These are phyloP conservation scores for Cryptocephalus moraei DNA, from an alignment of 2,888 invertebrate genomes.

Conservation along the genomic window DNA sequence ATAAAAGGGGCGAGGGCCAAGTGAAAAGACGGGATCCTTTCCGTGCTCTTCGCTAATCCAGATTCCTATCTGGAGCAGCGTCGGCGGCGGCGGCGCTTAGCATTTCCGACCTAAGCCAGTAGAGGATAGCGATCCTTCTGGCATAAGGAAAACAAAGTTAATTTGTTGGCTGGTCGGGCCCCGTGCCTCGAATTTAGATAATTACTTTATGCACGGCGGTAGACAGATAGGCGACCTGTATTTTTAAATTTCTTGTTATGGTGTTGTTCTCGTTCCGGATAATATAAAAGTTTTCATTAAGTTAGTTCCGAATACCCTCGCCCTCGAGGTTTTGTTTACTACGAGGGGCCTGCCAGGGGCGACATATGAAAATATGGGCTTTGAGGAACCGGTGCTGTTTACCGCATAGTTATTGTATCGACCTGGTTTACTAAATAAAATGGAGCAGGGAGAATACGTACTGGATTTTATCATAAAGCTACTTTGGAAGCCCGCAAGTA, in stretches of 20 bases:
- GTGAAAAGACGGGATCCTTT: too few species aligned
- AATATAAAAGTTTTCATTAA: background rate
- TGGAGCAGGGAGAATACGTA: too few species aligned
- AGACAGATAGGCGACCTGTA: background rate
- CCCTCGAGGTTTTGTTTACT: too few species aligned
- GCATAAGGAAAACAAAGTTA: slow-evolving; percentile 19
- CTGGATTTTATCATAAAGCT: too few species aligned
- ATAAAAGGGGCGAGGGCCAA: too few species aligned
- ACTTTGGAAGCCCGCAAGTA: too few species aligned
- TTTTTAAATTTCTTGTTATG: background rate
- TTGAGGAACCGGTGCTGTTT: too few species aligned
- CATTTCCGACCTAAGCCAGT: background rate
- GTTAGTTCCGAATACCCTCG: background rate
- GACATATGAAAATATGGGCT: too few species aligned
- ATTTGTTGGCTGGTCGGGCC: slow-evolving; percentile 17
- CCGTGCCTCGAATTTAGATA: slow-evolving; percentile 17
- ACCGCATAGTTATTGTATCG: too few species aligned
- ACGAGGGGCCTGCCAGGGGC: too few species aligned
- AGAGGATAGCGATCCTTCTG: slow-evolving; percentile 10
- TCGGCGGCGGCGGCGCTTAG: background rate
- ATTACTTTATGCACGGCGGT: slow-evolving; percentile 12
- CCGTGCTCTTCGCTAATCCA: too few species aligned
- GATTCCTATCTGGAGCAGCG: too few species aligned
- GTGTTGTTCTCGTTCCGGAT: background rate
- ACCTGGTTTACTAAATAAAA: background rate